These are phyloP conservation scores for Malurus splendens DNA, from an alignment of 2,797 vertebrate genomes.

Conservation along the genomic window DNA sequence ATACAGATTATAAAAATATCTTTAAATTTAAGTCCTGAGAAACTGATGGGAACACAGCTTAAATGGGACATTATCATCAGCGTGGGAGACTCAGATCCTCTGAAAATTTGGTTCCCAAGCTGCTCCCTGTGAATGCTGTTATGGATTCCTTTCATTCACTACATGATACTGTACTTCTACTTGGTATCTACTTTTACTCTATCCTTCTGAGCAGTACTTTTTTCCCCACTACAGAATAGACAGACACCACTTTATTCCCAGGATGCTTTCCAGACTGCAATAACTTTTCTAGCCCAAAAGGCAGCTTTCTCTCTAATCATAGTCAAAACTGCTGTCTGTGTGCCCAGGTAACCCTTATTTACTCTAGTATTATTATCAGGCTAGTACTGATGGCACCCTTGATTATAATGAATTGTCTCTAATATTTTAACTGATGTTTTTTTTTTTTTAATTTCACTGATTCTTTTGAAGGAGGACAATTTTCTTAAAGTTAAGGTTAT, in stretches of 20 bases:
- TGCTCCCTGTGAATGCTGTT: not conserved
- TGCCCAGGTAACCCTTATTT: not conserved
- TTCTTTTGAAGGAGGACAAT: not conserved
- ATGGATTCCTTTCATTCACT: not conserved
- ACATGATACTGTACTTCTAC: not conserved
- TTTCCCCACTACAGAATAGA: not conserved
- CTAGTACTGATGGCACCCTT: not conserved
- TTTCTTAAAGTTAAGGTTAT: not conserved
- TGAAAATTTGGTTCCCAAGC: not conserved
- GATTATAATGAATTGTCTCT: not conserved
- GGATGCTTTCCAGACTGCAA: not conserved
- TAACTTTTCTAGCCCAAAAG: not conserved
- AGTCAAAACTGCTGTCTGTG: not conserved
- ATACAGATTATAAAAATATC: not conserved
- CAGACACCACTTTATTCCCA: not conserved
- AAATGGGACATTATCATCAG: not conserved
- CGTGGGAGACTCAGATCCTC: not conserved
- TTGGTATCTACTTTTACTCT: not conserved
- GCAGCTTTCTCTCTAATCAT: not conserved
- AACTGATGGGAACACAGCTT: not conserved
- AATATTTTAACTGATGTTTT: not conserved
- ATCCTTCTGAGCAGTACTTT: not conserved
- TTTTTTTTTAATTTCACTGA: not conserved
- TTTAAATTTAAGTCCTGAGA: not conserved
- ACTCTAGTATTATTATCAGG: too few relatives aligned